Base-by-base conservation (phyloP, 2,113 vertebrate genomes). In the Spea bombifrons region DNA sequence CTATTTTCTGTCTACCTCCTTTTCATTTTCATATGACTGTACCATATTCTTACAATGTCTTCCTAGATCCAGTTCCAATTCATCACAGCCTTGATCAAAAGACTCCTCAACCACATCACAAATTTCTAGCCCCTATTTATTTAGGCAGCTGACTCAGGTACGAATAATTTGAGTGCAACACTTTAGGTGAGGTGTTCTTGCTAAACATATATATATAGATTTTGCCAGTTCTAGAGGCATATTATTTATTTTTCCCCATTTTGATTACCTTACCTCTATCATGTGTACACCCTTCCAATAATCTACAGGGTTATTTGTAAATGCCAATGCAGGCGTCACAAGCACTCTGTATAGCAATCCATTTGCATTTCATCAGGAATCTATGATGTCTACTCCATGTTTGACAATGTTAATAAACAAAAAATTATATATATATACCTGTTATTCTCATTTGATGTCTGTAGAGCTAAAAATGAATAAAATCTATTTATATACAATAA, bases 181-280 rank as follows among this genome's bases (percentile, higher is more conserved):
- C 10, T 59, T 17, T 3, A 50, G 46, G 47, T 70, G 15, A 17
- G 67, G 67, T 70, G 49, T 49, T 47, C 46, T 13, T 8, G 69
- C 44, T 53, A 43, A 45, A 49, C 13, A 30, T 72, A 12, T 49
- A 67, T 61, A 69, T 55, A 47, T 8, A 68, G 66, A 13, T 17
- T 3, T 52, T 78, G 68, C 68, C 16, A 78, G 55, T 30, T n/a
- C 46, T 71, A 53, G n/a, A 44, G n/a, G 15, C 53, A 53, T 17
- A 45, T 66, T 46, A 66, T 46, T 8, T 66, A 46, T 65, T 79
- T 73, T 44, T 78, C 50, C 50, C n/a, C n/a, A 73, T 64, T 78
- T 61, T 53, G 30, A 59, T 48, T 66, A 48, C 15, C 15, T 13
- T 59, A 59, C 55, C 55, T 9, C 30, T 30, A 30, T 30, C 30